A percentile compares a stretch with the other conserved stretches of the same genome.
Conservation (phyloP, 1,140 invertebrate species). For the Temnothorax curvispinosus region DNA sequence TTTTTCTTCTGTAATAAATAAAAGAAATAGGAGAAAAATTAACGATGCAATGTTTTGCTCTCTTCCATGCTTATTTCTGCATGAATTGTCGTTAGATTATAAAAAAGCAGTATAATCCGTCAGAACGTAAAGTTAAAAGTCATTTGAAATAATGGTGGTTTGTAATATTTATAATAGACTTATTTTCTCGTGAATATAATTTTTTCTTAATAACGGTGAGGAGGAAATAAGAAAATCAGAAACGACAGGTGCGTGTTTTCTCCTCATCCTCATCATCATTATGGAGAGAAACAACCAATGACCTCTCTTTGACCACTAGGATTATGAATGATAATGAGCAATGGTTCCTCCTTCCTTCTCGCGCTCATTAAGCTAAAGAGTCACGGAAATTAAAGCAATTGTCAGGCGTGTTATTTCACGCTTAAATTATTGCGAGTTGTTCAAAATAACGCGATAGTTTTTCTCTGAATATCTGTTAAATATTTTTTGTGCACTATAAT, state of each 20-base stretch:
- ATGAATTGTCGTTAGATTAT: not conserved
- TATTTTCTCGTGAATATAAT: constrained; percentile 12
- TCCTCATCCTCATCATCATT: constrained; percentile 59
- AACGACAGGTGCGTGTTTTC: constrained; percentile 56
- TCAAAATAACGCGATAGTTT: not conserved
- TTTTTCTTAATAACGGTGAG: constrained; percentile 24
- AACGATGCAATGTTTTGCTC: not conserved
- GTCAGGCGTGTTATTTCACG: constrained; percentile 23
- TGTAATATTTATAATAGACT: not conserved
- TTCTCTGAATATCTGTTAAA: not conserved
- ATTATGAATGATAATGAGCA: constrained; percentile 55
- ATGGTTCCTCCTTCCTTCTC: constrained; percentile 38
- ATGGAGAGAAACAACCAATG: constrained; percentile 27
- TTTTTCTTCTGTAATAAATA: not conserved
- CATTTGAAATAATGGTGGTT: not conserved
- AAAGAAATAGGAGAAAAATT: not conserved
- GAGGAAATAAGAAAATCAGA: not conserved
- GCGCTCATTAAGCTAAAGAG: constrained; percentile 43
- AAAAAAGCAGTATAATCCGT: not conserved
- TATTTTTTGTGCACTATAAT: not conserved
- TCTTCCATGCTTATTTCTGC: not conserved
- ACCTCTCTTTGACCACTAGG: constrained; percentile 58
- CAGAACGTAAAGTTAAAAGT: not conserved
- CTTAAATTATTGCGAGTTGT: constrained; percentile 3
- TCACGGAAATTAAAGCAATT: constrained; percentile 48